Evolutionary conservation across 2,113 vertebrate genomes (phyloP).

Genomic region (Oreochromis tanganicae): DNA sequence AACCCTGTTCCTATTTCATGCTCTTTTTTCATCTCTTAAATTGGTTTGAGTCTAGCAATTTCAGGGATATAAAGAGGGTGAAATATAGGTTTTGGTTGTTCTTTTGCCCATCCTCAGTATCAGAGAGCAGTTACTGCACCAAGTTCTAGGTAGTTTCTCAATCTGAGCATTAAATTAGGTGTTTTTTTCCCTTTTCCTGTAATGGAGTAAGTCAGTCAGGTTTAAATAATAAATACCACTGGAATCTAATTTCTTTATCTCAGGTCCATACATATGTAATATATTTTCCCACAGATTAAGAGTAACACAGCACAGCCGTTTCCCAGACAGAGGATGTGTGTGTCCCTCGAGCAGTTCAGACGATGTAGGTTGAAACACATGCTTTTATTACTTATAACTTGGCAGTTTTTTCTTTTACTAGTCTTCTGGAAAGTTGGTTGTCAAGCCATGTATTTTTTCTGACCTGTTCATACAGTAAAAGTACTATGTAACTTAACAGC

Average conservation of each 20-base stretch:
- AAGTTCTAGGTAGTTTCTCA: slow-evolving; percentile 8
- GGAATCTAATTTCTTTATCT: not conserved
- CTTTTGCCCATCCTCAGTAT: not conserved
- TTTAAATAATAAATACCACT: not conserved
- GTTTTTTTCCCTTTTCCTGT: not conserved
- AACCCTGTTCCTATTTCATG: not conserved
- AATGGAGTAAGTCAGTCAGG: not conserved
- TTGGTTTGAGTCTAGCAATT: slow-evolving; percentile 22
- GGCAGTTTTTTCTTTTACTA: not conserved
- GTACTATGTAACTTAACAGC: not conserved
- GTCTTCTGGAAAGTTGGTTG: not conserved
- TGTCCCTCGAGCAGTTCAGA: not conserved
- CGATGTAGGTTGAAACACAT: not conserved
- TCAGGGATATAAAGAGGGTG: not conserved
- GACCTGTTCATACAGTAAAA: not conserved
- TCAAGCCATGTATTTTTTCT: not conserved
- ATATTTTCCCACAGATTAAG: slow-evolving; percentile 2
- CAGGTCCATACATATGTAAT: not conserved
- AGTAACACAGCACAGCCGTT: slow-evolving; percentile 32
- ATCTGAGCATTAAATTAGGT: slow-evolving; percentile 3
- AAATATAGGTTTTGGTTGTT: slow-evolving; percentile 11
- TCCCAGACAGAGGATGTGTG: slow-evolving; percentile 10
- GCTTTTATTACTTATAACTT: not conserved
- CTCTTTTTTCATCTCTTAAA: not conserved
- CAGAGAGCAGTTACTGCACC: not conserved